Percentiles rank a stretch among this genome's conserved stretches.
Evolutionary conservation across 2,797 vertebrate species (phyloP).

Genomic region (Dendrocincla fuliginosa): DNA sequence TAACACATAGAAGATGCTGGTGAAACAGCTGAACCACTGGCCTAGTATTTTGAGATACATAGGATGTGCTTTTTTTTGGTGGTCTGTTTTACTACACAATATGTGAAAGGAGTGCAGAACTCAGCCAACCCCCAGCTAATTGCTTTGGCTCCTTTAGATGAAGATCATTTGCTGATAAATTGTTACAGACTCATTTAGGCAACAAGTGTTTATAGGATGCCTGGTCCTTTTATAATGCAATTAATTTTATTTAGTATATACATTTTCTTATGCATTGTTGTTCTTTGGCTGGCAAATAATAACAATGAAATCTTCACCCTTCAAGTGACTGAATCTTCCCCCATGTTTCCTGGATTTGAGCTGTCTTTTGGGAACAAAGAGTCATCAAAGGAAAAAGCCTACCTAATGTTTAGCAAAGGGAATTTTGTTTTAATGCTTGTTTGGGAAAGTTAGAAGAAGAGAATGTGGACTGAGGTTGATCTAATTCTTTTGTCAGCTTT

Average conservation of each 20-base stretch:
- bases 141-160: conserved; percentile 26
- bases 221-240: conserved; percentile 14
- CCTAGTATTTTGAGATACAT: background rate
- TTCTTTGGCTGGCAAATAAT: background rate
- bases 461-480: background rate
- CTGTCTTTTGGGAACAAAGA: background rate
- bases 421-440: background rate
- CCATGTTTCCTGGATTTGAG: background rate
- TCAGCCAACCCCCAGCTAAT: conserved; percentile 12
- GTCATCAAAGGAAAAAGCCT: background rate
- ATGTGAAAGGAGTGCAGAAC: background rate
- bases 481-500: background rate
- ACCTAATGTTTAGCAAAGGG: background rate
- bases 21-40: background rate
- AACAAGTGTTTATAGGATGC: conserved; percentile 40
- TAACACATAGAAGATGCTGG: background rate
- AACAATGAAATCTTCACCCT: background rate
- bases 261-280: background rate
- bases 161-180: conserved; percentile 47
- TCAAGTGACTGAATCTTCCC: background rate
- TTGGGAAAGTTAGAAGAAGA: background rate
- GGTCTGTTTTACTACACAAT: background rate
- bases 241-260: conserved; percentile 12
- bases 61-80: background rate
- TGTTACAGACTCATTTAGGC: conserved; percentile 9